Evolutionary conservation across 2,888 invertebrate genomes (phyloP), one percentile per base, ranked within the genome.

Genomic region (Ischnus inquisitorius): DNA sequence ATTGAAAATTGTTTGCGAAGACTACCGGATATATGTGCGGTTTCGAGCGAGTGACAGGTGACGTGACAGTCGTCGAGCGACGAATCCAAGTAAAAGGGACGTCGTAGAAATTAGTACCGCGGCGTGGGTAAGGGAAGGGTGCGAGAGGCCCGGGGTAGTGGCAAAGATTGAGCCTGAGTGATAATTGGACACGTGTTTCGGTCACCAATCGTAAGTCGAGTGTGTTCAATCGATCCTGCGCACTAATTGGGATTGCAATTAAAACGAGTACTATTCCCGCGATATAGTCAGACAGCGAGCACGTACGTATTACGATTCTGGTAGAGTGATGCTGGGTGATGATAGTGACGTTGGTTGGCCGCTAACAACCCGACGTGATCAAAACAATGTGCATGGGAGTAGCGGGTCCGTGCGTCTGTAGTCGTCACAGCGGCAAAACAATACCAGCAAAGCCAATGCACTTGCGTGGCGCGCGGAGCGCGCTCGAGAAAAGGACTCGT

Each of bases 241-340:
- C 90, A 87, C 91, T 93, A 93, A 93, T 93, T 93, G 93, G 93
- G 87, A 88, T 87, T 88, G 92, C 93, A 93, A 93, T 93, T 93
- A 93, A 92, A 92, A 91, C 87, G 87, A 83, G 84, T 85, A 85
- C 87, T 85, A 79, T 86, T 85, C 85, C 76, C 54, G 43, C 76
- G 54, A 46, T 80, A 43, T 39, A 72, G 67, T 60, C 72, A 77
- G 77, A 79, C 69, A 41, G 64, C 68, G 51, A 41, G n/a, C 12
- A 75, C 54, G 48, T 68, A 68, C 43, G 57, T 43, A 77, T 57
- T 67, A 41, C 12, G 54, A n/a, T 68, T 57, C 76, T 43, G 67
- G 65, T 46, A 68, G 54, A 46, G 43, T 34, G 57, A 28, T 22
- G 67, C 8, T 6, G 6, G 34, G n/a, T 12, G 41, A 54, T 77